Evolutionary conservation across 2,797 vertebrate genomes (phyloP), one percentile per base, ranked within the genome.

Genomic region (Pangasius mekongensis): DNA sequence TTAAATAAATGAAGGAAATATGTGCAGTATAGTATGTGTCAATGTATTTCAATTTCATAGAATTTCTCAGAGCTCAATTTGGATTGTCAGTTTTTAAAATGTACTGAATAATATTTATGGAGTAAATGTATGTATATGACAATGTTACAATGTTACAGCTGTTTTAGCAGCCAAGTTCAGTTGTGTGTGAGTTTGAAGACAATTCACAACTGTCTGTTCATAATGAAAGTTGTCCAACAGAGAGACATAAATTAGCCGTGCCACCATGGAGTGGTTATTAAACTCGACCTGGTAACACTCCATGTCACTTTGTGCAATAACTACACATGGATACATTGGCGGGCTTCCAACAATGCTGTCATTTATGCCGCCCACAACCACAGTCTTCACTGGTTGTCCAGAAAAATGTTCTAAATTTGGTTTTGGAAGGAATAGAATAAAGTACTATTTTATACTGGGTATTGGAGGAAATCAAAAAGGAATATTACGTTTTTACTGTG

Each of bases 311-410:
- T 86, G 64, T 76, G 84, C 84, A 88, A 86, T 83, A 83, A 84
- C 67, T 67, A 81, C 64, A 66, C 87, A 88, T 71, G 89, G 87
- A 83, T 71, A 86, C 89, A 54, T 43, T 88, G 89, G 87, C 85
- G 6, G 27, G 27, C 10, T 78, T 88, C 80, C 87, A 88, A 88
- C 84, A 84, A 87, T 84, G 80, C 69, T 84, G 64, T 86, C 58
- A 86, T 76, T 76, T 77, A 77, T 43, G 30, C 27, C n/a, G 27
- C 60, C 62, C 82, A 67, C 43, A 14, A 20, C 30, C 39, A 10
- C 82, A 83, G 81, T 9, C 39, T 66, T 67, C 62, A 67, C 43
- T 13, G 62, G 27, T 8, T 10, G 27, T 30, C 60, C 43, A 47
- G 60, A 83, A 39, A 43, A 39, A 62, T 5, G 10, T n/a, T 18